Evolutionary conservation across 37 sponge, comb jelly and placozoan genomes (phyloP).

Genomic region (Mnemiopsis leidyi): DNA sequence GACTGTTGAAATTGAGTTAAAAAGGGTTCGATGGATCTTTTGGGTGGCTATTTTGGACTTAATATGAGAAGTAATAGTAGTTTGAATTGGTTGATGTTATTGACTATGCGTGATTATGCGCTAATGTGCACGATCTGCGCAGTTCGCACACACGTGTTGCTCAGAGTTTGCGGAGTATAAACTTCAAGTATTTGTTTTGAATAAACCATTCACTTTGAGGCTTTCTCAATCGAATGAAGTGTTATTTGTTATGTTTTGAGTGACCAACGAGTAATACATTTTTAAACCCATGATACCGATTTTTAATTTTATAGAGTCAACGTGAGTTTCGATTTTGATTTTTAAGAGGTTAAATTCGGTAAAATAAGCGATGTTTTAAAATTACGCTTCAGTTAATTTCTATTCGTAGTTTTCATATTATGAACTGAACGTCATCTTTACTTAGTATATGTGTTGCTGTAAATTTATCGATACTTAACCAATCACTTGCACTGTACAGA

Average conservation of each 20-base stretch:
- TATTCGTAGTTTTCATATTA: neutral
- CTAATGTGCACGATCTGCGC: too few species aligned
- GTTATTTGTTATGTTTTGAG: slow-evolving; percentile 43
- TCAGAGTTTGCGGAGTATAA: neutral
- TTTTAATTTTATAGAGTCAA: slow-evolving; percentile 36
- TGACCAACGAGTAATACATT: neutral
- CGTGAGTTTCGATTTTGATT: neutral
- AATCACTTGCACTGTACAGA: too few species aligned
- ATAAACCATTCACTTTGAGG: neutral
- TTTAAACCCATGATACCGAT: slow-evolving; percentile 26
- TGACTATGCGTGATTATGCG: too few species aligned
- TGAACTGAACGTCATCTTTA: neutral
- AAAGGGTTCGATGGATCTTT: too few species aligned
- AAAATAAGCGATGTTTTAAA: neutral
- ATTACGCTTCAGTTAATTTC: neutral
- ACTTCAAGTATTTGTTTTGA: neutral
- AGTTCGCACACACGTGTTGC: too few species aligned
- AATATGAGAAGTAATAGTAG: too few species aligned
- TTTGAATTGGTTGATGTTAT: too few species aligned
- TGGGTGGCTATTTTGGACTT: too few species aligned
- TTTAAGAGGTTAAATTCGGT: neutral
- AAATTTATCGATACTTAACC: too few species aligned
- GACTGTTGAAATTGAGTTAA: too few species aligned
- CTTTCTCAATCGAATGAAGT: neutral
- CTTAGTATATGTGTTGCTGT: too few species aligned